A percentile compares a stretch with the other conserved stretches of the same genome.
These are phyloP conservation scores for Dicaeum eximium DNA, from an alignment of 2,113 vertebrate species.

Conservation along the genomic window DNA sequence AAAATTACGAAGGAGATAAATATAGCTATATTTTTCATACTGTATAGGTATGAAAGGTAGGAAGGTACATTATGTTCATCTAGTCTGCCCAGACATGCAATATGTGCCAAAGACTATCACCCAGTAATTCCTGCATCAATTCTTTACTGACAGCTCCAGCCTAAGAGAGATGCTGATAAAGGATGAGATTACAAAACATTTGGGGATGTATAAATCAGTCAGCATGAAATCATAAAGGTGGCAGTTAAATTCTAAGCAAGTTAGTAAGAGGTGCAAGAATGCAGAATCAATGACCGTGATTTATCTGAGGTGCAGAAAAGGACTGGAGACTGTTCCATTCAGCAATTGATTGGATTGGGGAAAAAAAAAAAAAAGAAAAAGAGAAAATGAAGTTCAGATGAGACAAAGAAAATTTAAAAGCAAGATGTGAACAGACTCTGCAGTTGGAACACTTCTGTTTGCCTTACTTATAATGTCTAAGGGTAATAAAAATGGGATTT, in stretches of 20 bases:
- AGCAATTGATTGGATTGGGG: not conserved
- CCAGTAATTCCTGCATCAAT: constrained; percentile 34
- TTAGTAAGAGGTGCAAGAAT: constrained; percentile 56
- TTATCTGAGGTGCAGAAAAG: constrained; percentile 48
- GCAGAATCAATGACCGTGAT: constrained; percentile 52
- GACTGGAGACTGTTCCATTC: constrained; percentile 23
- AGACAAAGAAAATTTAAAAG: constrained; percentile 44
- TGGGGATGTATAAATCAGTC: constrained; percentile 50
- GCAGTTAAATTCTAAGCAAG: constrained; percentile 51
- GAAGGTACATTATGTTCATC: constrained; percentile 8
- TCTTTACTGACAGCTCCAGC: constrained; percentile 1
- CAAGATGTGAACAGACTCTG: not conserved
- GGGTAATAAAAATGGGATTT: constrained; percentile 37
- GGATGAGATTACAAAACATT: constrained; percentile 48
- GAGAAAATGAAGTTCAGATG: constrained; percentile 44
- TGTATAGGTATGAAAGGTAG: not conserved
- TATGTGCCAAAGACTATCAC: constrained; percentile 5
- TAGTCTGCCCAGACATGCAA: not conserved
- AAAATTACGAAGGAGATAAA: constrained; percentile 30
- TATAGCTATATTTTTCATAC: constrained; percentile 22
- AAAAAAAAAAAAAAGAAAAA: not conserved
- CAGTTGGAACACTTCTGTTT: constrained; percentile 35
- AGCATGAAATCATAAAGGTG: constrained; percentile 45
- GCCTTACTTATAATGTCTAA: not conserved
- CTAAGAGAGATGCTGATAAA: constrained; percentile 14